Conservation (phyloP, 2,113 vertebrate species). For the Nanorana parkeri region DNA sequence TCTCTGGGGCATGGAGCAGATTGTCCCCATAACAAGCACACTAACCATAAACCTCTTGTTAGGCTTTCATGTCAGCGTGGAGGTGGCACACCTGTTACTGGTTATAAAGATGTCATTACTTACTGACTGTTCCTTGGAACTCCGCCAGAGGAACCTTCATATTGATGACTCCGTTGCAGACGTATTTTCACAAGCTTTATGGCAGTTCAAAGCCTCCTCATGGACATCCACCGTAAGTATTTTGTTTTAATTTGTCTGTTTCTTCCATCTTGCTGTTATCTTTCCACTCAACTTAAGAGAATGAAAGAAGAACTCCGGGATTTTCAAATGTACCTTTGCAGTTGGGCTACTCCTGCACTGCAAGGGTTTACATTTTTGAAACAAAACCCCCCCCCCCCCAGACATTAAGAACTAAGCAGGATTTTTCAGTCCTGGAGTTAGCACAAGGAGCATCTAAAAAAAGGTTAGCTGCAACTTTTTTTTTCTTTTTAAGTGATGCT, state of each 20-base stretch:
- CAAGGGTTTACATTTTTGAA: too few relatives aligned
- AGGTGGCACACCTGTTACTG: slow-evolving; percentile 27
- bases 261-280: not conserved
- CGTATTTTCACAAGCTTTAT: not conserved
- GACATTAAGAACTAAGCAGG: too few relatives aligned
- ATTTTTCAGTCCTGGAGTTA: too few relatives aligned
- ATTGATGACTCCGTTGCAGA: not conserved
- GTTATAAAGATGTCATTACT: slow-evolving; percentile 29
- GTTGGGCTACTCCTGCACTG: too few relatives aligned
- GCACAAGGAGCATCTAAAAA: too few relatives aligned
- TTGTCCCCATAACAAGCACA: slow-evolving; percentile 22
- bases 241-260: slow-evolving; percentile 1
- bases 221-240: not conserved
- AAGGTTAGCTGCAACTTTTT: too few relatives aligned
- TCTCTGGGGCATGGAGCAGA: slow-evolving; percentile 35
- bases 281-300: not conserved
- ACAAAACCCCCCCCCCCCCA: too few relatives aligned
- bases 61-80: slow-evolving; percentile 26
- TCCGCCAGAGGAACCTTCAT: not conserved
- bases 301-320: too few relatives aligned
- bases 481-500: too few relatives aligned
- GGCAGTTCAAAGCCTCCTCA: not conserved
- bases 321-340: too few relatives aligned
- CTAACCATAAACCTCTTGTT: slow-evolving; percentile 27
- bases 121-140: slow-evolving; percentile 2